Evolutionary conservation across 2,797 vertebrate genomes (phyloP), one percentile per base, ranked within the genome.

Genomic region (Masticophis lateralis): DNA sequence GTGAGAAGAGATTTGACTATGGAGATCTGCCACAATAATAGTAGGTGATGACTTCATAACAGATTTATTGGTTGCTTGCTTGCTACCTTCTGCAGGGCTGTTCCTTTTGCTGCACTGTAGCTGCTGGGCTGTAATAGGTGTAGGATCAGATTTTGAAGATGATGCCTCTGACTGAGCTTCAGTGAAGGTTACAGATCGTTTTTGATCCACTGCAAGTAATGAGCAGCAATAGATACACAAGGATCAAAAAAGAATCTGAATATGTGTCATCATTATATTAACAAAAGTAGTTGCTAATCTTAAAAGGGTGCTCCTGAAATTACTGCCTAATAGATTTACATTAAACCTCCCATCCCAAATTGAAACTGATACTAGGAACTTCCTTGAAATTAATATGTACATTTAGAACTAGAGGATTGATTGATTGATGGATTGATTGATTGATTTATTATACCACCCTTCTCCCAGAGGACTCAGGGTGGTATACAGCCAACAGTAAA

Each of bases 111-210:
- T 96, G 93, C 96, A 93, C 32, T 83, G 96, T 32, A 92, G 93
- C 59, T 93, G 97, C 59, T 93, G 97, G 22, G 86, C 89, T 66
- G 56, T 47, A 25, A 96, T 93, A 66, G 95, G 96, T 0, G 96
- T 74, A 0, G 90, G 74, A 3, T 96, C 97, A 3, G 90, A 93
- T 1, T 96, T 47, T 13, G 96, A 88, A 0, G 96, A 27, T 2
- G 96, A 51, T 89, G 97, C 96, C 92, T 98, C 98, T 0, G 98
- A 97, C 94, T 98, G 98, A 55, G 95, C 97, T 96, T 99, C 99
- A 0, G 98, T 99, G 96, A 99, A 99, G 69, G 99, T 99, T 94
- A 99, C 99, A 0, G 98, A 99, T 93, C 99, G 98, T 97, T 99
- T 99, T 97, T 99, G 99, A 97, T 99, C 99, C 0, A 11, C 98